These are phyloP conservation scores for Chelidonichthys spinosus DNA, from an alignment of 2,797 vertebrate species.

Conservation along the genomic window DNA sequence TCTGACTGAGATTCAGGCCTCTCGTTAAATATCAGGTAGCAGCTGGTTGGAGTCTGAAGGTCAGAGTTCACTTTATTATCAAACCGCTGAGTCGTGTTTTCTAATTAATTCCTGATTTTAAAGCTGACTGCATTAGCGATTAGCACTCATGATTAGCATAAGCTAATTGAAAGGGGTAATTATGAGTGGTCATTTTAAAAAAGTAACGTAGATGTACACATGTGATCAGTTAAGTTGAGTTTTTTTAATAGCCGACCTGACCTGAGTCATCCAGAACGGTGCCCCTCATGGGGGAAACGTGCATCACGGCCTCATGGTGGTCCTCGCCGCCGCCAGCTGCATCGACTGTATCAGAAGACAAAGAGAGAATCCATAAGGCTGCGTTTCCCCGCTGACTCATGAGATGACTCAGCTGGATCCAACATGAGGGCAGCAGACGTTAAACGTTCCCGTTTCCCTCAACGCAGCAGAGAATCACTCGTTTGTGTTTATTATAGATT, in stretches of 20 bases:
- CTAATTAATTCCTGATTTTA: too few species aligned
- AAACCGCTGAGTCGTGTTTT: too few species aligned
- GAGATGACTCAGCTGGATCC: slow-evolving; percentile 22
- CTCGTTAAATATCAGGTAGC: slow-evolving; percentile 21
- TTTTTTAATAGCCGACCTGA: too few species aligned
- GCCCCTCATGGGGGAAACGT: neutral
- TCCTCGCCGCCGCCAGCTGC: too few species aligned
- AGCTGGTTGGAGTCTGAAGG: neutral
- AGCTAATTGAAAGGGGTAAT: too few species aligned
- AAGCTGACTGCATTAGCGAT: too few species aligned
- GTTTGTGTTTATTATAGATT: neutral
- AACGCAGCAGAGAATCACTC: neutral
- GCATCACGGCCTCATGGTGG: neutral
- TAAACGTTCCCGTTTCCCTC: neutral
- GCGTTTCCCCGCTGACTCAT: slow-evolving; percentile 18
- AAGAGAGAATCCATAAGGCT: neutral
- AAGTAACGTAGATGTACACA: too few species aligned
- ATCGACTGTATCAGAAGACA: neutral
- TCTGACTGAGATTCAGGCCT: neutral
- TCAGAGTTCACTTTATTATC: too few species aligned
- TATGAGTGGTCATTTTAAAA: too few species aligned
- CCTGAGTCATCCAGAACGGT: neutral
- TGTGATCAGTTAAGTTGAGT: too few species aligned
- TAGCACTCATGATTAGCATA: too few species aligned
- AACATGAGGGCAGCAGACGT: too few species aligned